Evolutionary conservation across 2,113 vertebrate genomes (phyloP), one percentile per base, ranked within the genome.

Genomic region (Rutilus rutilus): DNA sequence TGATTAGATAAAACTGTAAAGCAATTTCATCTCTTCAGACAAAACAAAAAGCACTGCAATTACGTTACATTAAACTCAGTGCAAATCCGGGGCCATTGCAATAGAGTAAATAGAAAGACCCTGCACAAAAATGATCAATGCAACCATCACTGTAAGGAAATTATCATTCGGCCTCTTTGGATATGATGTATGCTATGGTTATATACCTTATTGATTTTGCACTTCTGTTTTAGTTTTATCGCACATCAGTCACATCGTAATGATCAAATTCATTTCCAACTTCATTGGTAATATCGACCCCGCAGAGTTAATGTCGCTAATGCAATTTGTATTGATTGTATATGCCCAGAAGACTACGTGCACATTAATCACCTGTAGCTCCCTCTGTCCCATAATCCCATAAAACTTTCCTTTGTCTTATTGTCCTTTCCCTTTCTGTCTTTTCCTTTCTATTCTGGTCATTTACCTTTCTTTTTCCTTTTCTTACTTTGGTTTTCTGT

Each of bases 291-390:
- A 39, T 76, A 78, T 80, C 36, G 85, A 89, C 25, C 67, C 21
- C 11, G 11, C n/a, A 19, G 60, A 64, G 23, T 50, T 89, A 75
- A 88, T 90, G 85, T 87, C 52, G 57, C 47, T 87, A 89, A 91
- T 85, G 78, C 47, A 42, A 47, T 83, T 81, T 89, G 36, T 83
- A 85, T 84, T 75, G 62, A 84, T 67, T 62, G 42, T 42, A 82
- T 64, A 39, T 85, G 52, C 75, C 25, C 50, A 7, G 27, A 64
- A 77, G 64, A 62, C 39, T 83, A 50, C 83, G 57, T 84, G 60
- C 64, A 69, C 85, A 90, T 89, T 85, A 84, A 89, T 89, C 80
- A 75, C 74, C 65, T 80, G 52, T 74, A 85, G 85, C 64, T 76
- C 65, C 78, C 82, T 65, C 65, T 64, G 67, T 78, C 86, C 45